Percentiles rank a stretch among this genome's conserved stretches.
phyloP scores from a whole-genome alignment of 2,113 vertebrate species.

The Brienomyrus brachyistius region DNA sequence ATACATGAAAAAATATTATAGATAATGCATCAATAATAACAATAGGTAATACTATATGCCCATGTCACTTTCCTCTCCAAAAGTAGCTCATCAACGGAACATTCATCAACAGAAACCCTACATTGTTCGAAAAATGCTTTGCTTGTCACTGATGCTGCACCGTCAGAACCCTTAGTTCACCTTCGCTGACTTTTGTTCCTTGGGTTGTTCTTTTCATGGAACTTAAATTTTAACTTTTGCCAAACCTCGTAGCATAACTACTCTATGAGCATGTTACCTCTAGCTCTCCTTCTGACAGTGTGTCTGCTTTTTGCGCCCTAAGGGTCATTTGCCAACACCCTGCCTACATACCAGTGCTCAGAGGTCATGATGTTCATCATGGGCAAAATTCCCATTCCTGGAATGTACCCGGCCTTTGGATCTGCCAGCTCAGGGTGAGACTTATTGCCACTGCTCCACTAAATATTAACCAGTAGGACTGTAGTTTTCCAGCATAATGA shows the following conservation, averaged over 20 bases:
- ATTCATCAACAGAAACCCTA: background rate
- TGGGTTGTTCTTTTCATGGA: background rate
- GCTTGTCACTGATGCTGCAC: background rate
- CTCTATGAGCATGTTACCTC: background rate
- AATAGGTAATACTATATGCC: background rate
- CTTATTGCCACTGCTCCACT: background rate
- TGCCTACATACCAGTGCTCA: conserved; percentile 84
- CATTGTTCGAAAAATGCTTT: background rate
- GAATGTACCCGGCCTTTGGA: conserved; percentile 69
- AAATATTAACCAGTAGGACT: background rate
- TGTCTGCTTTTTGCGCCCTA: background rate
- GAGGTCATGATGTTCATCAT: conserved; percentile 95
- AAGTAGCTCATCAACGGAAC: background rate
- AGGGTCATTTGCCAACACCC: conserved; percentile 82
- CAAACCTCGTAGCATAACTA: background rate
- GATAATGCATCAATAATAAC: background rate
- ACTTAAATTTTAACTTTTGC: background rate
- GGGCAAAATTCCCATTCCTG: conserved; percentile 83
- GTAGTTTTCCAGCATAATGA: background rate
- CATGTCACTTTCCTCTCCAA: background rate
- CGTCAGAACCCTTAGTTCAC: background rate
- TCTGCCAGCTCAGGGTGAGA: conserved; percentile 67
- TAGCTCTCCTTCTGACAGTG: background rate
- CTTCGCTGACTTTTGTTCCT: background rate
- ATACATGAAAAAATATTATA: background rate